Conservation (phyloP, 2,113 vertebrate species). For the Silurus glanis region DNA sequence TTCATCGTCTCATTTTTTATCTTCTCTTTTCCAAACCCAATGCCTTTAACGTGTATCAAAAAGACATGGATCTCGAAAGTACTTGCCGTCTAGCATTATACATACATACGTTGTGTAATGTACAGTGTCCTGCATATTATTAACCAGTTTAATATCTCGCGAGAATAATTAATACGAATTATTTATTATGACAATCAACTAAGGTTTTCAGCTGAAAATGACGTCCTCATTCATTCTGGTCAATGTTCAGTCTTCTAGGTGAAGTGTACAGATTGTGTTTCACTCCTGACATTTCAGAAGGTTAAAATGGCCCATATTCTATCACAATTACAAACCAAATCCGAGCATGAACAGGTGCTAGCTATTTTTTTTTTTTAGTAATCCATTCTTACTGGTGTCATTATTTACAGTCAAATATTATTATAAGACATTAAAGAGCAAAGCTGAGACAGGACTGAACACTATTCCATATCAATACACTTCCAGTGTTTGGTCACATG, state of each 20-base stretch:
- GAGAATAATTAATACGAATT: neutral
- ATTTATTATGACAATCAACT: neutral
- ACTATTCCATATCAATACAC: neutral
- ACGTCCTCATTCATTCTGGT: neutral
- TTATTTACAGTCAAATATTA: neutral
- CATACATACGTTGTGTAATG: no score
- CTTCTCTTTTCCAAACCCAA: neutral
- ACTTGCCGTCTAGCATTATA: no score
- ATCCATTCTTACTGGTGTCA: neutral
- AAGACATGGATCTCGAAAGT: no score
- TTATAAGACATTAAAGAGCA: neutral
- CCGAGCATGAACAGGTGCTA: neutral
- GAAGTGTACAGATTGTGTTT: neutral
- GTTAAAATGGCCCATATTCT: neutral
- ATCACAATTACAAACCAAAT: neutral
- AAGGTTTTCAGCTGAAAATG: neutral
- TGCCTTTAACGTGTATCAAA: neutral
- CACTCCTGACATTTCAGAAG: neutral
- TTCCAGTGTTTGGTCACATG: neutral
- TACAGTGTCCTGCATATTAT: neutral
- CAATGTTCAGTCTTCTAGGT: neutral
- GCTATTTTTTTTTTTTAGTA: neutral
- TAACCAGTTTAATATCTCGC: neutral
- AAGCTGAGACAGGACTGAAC: neutral
- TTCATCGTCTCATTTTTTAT: neutral